These are phyloP conservation scores for Cladopsammia gracilis DNA, from an alignment of 64 coral and sea anemone species.

Conservation along the genomic window DNA sequence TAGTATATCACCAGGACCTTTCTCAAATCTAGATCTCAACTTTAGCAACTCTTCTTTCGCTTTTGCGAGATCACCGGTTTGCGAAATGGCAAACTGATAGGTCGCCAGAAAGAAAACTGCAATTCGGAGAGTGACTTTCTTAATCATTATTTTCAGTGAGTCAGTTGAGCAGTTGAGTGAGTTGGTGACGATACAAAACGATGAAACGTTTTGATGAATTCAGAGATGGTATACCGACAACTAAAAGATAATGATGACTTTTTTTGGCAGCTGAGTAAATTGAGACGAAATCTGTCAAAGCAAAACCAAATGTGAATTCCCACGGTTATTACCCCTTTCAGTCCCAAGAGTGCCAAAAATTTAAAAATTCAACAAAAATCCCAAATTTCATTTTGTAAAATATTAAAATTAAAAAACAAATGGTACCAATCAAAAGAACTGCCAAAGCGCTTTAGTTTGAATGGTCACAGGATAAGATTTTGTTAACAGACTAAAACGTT, in stretches of 20 bases:
- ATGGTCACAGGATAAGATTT: too few species aligned
- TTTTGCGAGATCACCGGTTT: slow-evolving; percentile 40
- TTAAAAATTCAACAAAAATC: too few species aligned
- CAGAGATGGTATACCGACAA: neutral
- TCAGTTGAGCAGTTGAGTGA: neutral
- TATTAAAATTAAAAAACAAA: too few species aligned
- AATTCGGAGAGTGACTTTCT: neutral
- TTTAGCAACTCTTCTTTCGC: slow-evolving; percentile 40
- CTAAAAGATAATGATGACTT: too few species aligned
- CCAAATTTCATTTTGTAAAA: too few species aligned
- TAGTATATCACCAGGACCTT: slow-evolving; percentile 49
- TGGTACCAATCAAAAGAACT: too few species aligned
- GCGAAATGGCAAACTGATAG: neutral
- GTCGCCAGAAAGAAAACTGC: neutral
- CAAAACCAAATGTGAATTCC: neutral
- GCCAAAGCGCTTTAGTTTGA: too few species aligned
- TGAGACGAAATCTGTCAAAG: neutral
- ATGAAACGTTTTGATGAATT: neutral
- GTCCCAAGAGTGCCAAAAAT: too few species aligned
- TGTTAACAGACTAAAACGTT: too few species aligned
- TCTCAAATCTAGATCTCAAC: slow-evolving; percentile 41
- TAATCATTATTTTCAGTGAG: neutral
- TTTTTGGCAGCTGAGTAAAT: neutral
- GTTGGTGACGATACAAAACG: neutral
- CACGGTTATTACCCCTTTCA: neutral